These are phyloP conservation scores for Austrolebias charrua DNA, from an alignment of 2,797 vertebrate species.

Conservation along the genomic window DNA sequence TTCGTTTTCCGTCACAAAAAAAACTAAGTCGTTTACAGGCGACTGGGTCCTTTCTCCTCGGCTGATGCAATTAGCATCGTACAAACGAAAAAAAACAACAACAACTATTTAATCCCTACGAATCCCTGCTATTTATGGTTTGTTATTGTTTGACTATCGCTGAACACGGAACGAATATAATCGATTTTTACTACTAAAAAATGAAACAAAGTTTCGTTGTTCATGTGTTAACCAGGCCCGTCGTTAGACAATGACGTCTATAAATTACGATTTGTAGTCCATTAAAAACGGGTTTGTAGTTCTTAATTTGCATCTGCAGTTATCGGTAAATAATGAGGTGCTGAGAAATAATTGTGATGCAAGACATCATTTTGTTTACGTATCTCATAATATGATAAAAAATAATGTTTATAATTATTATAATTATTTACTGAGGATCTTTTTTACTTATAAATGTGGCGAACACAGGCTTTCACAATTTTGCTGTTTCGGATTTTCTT, in stretches of 20 bases:
- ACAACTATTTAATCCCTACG: rapidly evolving
- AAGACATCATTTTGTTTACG: too few relatives aligned
- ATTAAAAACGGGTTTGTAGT: constrained; percentile 23
- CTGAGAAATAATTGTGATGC: too few relatives aligned
- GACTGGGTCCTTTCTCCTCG: constrained; percentile 60
- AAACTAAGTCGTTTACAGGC: neutral
- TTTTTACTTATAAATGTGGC: too few relatives aligned
- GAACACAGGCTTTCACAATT: too few relatives aligned
- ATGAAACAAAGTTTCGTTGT: neutral
- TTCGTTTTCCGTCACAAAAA: rapidly evolving
- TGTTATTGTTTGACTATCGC: rapidly evolving
- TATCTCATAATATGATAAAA: too few relatives aligned
- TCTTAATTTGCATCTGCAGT: neutral
- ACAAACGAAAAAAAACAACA: neutral
- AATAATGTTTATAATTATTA: too few relatives aligned
- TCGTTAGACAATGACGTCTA: constrained; percentile 51
- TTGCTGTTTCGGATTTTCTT: too few relatives aligned
- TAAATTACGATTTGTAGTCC: constrained; percentile 12
- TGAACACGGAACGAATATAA: rapidly evolving
- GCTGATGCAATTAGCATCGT: constrained; percentile 78
- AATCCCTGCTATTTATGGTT: rapidly evolving
- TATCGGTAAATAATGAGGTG: too few relatives aligned
- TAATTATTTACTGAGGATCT: too few relatives aligned
- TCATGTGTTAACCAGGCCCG: constrained; percentile 47
- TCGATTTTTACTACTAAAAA: rapidly evolving